Base-by-base conservation (phyloP, 2,888 invertebrate genomes). In the Microplitis manilae region DNA sequence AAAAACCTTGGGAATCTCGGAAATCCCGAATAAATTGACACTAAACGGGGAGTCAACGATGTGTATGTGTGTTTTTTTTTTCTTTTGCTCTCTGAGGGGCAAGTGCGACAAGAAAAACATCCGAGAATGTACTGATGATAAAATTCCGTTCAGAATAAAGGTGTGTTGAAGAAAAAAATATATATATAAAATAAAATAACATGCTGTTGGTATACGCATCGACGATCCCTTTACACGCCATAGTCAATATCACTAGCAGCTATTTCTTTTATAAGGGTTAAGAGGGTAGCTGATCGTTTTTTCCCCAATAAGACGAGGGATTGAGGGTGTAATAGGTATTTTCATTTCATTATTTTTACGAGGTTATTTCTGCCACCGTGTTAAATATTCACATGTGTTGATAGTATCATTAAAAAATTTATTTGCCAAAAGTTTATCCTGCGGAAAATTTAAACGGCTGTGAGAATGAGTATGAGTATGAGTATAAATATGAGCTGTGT, bases 21-120 rank as follows among this genome's bases (percentile, higher is more conserved):
- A 87, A 90, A 90, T 90, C 90, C 90, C 87, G 89, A 90, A 90
- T 90, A 90, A 90, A 90, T 90, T 90, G 90, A 89, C 90, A 90
- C 90, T 90, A 90, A 90, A 90, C 88, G 89, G 84, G 86, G 80
- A 79, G 81, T 80, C 78, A 82, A 79, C 75, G 75, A 79, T 50
- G 68, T 65, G 30, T 15, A 64, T 20, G 65, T 30, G 68, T 75
- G 13, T 59, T 20, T 20, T 40, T 65, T 68, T 20, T 68, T 39
- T 50, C 13, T 50, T 7, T 41, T 9, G 13, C 50, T 50, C 13
- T 13, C 13, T 50, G 8, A 20, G 38, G 15, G 17, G 39, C 50
- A 50, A 50, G 74, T 68, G 79, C 50, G 72, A 73, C 78, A 74
- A 76, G 69, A 72, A 76, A 70, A 50, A 41, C 61, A 68, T 30